phyloP scores from a whole-genome alignment of 2,888 invertebrate species.

The Rotaria macrura region DNA sequence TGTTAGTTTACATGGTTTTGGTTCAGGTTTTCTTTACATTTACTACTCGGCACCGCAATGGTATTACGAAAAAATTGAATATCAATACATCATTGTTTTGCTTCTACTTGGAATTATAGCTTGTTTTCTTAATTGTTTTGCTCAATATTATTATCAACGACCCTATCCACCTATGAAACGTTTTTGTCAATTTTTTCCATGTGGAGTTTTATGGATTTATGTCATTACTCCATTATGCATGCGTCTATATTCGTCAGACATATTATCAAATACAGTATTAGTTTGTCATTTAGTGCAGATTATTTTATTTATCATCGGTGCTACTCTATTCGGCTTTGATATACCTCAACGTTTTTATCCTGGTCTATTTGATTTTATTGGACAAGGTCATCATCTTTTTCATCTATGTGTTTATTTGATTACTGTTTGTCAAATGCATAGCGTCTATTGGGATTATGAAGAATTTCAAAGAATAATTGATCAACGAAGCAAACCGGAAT shows the following conservation, averaged over 20 bases:
- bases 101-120: slow-evolving; percentile 15
- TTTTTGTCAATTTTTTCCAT: slow-evolving; percentile 30
- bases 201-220: slow-evolving; percentile 27
- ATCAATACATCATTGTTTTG: slow-evolving; percentile 17
- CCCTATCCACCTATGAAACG: slow-evolving; percentile 32
- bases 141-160: slow-evolving; percentile 26
- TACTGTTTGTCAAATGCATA: slow-evolving; percentile 26
- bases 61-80: slow-evolving; percentile 26
- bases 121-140: slow-evolving; percentile 27
- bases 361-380: slow-evolving; percentile 29
- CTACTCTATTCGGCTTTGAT: slow-evolving; percentile 27
- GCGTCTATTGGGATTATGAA: slow-evolving; percentile 22
- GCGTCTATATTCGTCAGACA: not conserved
- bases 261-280: not conserved
- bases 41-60: slow-evolving; percentile 24
- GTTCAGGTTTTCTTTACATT: slow-evolving; percentile 28
- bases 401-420: slow-evolving; percentile 31
- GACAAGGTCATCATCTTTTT: slow-evolving; percentile 32
- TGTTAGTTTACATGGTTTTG: slow-evolving; percentile 31
- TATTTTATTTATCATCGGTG: slow-evolving; percentile 27
- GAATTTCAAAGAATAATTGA: not conserved
- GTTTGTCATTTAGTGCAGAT: slow-evolving; percentile 24
- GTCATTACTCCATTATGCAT: slow-evolving; percentile 20
- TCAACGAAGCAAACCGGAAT: not conserved
- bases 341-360: slow-evolving; percentile 31